Base-by-base conservation (phyloP, 2,888 invertebrate genomes). In the Drosophila paracracens region DNA sequence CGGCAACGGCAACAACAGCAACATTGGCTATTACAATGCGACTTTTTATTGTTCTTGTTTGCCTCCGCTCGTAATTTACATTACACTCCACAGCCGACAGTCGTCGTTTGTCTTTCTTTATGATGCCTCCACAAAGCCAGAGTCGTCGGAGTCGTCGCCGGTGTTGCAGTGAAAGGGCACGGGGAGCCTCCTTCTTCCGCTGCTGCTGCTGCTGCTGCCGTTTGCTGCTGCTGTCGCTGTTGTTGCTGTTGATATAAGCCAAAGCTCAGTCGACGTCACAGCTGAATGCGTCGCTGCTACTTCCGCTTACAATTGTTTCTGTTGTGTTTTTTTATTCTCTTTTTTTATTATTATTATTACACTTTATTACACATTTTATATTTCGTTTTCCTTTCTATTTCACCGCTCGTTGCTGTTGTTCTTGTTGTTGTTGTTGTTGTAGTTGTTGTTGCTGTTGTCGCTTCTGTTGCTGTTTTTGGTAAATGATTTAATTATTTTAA, bases 401-500 rank as follows among this genome's bases (percentile, higher is more conserved):
- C 59, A 16, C 8, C 16, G 46, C 25, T 46, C 8, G 46, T 25
- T 66, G 52, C 53, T 67, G 70, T 27, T n/a, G 54, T 52, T 36
- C 48, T 31, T 56, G 65, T 56, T 10, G 50, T 53, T 74, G 58
- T 52, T 56, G 31, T 16, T 57, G 53, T 35, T 57, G 29, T 61
- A 60, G 59, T 52, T 25, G 46, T 33, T 70, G 57, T 25, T 56
- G 66, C 53, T 51, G 56, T 52, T 66, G 63, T 53, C 48, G 68
- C 46, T 72, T 72, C 50, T 78, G 70, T 54, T 56, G 66, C 62
- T 72, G 69, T 67, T 82, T 82, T 82, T 71, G 80, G 66, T 87
- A 74, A 84, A 89, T 84, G 75, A 89, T 84, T 89, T 88, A 89
- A 89, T 84, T 88, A 88, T 79, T 75, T 79, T 46, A 81, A 77